Evolutionary conservation across 2,113 vertebrate species (phyloP).

Genomic region (Recurvirostra avosetta): DNA sequence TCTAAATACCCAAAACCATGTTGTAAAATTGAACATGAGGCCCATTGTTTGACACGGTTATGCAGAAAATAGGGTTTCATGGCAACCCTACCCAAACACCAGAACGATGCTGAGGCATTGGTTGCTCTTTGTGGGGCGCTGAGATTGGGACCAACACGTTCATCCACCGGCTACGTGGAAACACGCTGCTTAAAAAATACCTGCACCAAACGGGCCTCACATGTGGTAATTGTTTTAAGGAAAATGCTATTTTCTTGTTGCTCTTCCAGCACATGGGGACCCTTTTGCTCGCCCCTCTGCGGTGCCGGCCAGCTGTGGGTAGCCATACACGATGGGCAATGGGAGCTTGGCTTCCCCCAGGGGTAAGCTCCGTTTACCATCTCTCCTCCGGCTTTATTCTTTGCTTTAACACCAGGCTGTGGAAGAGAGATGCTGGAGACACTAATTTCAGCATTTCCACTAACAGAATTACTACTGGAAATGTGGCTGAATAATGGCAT

Average conservation of each 20-base stretch:
- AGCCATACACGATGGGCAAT: accelerated
- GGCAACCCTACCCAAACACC: not conserved
- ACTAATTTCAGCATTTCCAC: not conserved
- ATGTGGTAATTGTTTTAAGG: not conserved
- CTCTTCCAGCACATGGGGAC: accelerated
- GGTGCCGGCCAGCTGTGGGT: accelerated
- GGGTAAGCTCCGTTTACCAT: not conserved
- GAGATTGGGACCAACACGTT: not conserved
- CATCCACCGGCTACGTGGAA: accelerated
- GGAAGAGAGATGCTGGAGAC: not conserved
- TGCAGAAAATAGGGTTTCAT: not conserved
- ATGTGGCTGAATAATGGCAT: not conserved
- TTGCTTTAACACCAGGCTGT: not conserved
- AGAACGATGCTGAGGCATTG: not conserved
- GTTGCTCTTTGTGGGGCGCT: accelerated
- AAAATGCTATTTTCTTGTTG: not conserved
- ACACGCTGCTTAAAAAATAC: not conserved
- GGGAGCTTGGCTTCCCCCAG: not conserved
- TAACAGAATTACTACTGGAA: not conserved
- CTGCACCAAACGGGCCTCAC: not conserved
- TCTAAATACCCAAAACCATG: not conserved
- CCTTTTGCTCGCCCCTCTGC: accelerated
- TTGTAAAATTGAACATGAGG: not conserved
- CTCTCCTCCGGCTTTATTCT: not conserved
- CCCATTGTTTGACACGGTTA: not conserved